Evolutionary conservation across 1,140 invertebrate genomes (phyloP).

Genomic region (Drosophila nigromelanica): DNA sequence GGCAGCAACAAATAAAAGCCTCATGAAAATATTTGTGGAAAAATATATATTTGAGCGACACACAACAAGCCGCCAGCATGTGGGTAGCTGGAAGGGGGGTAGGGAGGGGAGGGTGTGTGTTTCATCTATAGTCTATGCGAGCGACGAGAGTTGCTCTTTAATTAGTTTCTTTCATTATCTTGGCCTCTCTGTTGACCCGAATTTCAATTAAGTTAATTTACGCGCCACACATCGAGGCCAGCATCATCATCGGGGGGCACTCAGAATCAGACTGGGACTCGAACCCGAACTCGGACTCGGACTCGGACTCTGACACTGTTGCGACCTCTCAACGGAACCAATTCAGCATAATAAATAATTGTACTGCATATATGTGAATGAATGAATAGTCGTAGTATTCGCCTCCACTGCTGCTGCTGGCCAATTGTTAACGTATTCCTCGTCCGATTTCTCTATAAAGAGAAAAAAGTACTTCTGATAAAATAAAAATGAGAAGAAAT

Average conservation of each 20-base stretch:
- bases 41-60: constrained; percentile 61
- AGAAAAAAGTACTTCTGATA: constrained; percentile 8
- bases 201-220: constrained; percentile 84
- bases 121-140: constrained; percentile 4
- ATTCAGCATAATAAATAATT: constrained; percentile 62
- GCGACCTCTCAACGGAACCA: constrained; percentile 39
- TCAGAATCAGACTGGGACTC: constrained; percentile 12
- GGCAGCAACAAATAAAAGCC: constrained; percentile 26
- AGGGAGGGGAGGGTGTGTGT: background rate
- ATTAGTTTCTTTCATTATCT: constrained; percentile 83
- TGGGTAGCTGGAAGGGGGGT: constrained; percentile 1
- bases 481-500: constrained; percentile 4
- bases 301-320: constrained; percentile 30
- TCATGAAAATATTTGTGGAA: constrained; percentile 76
- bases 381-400: constrained; percentile 32
- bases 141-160: constrained; percentile 57
- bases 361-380: constrained; percentile 55
- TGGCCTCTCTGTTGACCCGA: constrained; percentile 84
- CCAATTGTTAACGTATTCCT: constrained; percentile 43
- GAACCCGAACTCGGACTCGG: background rate
- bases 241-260: background rate
- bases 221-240: constrained; percentile 57
- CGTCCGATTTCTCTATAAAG: too few species aligned
- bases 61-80: constrained; percentile 49
- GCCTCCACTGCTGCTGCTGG: constrained; percentile 31